Evolutionary conservation across 2,797 vertebrate species (phyloP).

Genomic region (Galaxias olidus): DNA sequence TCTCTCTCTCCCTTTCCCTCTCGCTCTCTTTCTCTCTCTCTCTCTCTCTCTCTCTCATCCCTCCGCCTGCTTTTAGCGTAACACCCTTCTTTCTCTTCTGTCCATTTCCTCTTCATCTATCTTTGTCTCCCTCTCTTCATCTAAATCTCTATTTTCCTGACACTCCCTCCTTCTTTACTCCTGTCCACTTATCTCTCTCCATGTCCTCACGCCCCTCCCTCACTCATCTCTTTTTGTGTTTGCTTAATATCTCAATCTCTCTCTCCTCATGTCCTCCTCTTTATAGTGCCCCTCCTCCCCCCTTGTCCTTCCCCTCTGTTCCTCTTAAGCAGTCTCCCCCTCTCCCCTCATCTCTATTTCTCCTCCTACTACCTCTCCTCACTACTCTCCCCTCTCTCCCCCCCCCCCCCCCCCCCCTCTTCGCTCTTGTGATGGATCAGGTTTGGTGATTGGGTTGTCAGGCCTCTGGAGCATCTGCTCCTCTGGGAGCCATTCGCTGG

Average conservation of each 20-base stretch:
- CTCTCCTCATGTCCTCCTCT: not conserved
- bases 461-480: slow-evolving; percentile 23
- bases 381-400: not conserved
- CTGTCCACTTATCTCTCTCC: not conserved
- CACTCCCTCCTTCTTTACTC: not conserved
- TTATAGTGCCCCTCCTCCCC: not conserved
- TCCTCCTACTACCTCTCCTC: not conserved
- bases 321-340: not conserved
- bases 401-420: not conserved
- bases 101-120: too few species aligned
- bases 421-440: slow-evolving; percentile 9
- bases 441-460: slow-evolving; percentile 2
- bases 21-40: not conserved
- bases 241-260: not conserved
- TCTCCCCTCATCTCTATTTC: too few species aligned
- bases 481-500: too few species aligned
- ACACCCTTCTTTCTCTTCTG: too few species aligned
- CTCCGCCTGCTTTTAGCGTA: not conserved
- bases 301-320: not conserved
- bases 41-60: slow-evolving; percentile 6
- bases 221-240: not conserved
- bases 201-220: not conserved
- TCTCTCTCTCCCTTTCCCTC: not conserved
- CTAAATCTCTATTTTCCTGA: too few species aligned
- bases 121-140: too few species aligned